A percentile compares a stretch with the other conserved stretches of the same genome.
Conservation (phyloP, 2,888 invertebrate genomes). For the Cordilura impudica region DNA sequence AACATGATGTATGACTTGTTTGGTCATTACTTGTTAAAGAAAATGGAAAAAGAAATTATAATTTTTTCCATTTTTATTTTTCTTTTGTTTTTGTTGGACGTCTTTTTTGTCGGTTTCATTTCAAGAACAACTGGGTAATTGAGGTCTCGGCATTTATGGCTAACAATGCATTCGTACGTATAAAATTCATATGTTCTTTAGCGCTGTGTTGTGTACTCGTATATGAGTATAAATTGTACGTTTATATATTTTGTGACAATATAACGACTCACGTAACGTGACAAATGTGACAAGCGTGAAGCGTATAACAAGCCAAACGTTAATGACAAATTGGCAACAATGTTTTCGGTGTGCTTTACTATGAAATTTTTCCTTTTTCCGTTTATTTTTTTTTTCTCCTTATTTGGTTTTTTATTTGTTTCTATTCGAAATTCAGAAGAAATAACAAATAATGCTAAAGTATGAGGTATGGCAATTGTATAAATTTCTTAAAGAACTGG, state of each 20-base stretch:
- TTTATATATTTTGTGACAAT: slow-evolving; percentile 54
- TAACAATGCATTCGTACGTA: slow-evolving; percentile 31
- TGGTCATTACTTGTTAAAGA: slow-evolving; percentile 55
- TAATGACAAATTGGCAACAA: slow-evolving; percentile 62
- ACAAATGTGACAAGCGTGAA: slow-evolving; percentile 63
- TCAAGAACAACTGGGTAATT: slow-evolving; percentile 50
- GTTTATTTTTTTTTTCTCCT: background rate
- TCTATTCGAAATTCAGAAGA: background rate
- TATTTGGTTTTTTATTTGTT: background rate
- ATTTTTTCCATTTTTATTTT: slow-evolving; percentile 18
- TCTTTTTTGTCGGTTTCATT: slow-evolving; percentile 26
- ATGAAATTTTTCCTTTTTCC: background rate
- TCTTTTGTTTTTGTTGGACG: slow-evolving; percentile 1
- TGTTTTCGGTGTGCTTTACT: slow-evolving; percentile 38
- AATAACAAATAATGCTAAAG: background rate
- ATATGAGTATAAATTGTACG: slow-evolving; percentile 10
- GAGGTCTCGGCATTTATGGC: slow-evolving; percentile 50
- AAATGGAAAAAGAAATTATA: slow-evolving; percentile 42
- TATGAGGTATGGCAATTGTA: background rate
- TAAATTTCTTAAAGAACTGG: background rate
- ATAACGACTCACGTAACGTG: slow-evolving; percentile 63
- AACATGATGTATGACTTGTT: slow-evolving; percentile 59
- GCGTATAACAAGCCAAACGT: slow-evolving; percentile 62
- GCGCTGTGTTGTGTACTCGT: background rate
- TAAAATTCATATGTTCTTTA: slow-evolving; percentile 17